These are phyloP conservation scores for Forficula auricularia DNA, from an alignment of 1,140 invertebrate genomes.

Conservation along the genomic window DNA sequence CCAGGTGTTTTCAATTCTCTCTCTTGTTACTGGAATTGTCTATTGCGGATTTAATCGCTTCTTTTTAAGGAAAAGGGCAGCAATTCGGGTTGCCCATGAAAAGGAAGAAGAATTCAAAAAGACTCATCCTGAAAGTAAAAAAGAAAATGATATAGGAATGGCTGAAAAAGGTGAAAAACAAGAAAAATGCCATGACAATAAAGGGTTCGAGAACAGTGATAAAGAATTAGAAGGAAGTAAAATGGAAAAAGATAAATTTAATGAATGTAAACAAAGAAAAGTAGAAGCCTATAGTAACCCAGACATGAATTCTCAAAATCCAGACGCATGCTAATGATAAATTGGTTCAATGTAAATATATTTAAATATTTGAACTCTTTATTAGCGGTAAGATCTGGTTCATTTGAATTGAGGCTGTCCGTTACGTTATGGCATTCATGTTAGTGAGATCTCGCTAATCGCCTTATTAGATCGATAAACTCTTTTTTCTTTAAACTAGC, in stretches of 20 bases:
- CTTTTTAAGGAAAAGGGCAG: conserved; percentile 35
- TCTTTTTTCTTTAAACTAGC: too few relatives aligned
- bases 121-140: background rate
- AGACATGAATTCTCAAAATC: too few relatives aligned
- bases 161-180: conserved; percentile 1
- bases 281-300: too few relatives aligned
- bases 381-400: too few relatives aligned
- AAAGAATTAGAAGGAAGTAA: conserved; percentile 1
- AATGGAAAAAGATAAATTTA: background rate
- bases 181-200: background rate
- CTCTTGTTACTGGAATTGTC: conserved; percentile 41
- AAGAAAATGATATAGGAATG: conserved; percentile 1
- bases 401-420: too few relatives aligned
- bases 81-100: conserved; percentile 11
- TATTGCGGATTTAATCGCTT: conserved; percentile 51
- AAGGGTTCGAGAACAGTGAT: background rate
- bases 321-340: too few relatives aligned
- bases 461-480: too few relatives aligned
- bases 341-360: too few relatives aligned
- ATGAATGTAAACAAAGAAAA: conserved; percentile 2
- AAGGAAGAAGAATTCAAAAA: conserved; percentile 5
- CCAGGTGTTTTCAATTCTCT: conserved; percentile 44
- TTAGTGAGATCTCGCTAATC: too few relatives aligned
- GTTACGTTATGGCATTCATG: too few relatives aligned
- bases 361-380: too few relatives aligned